A percentile compares a stretch with the other conserved stretches of the same genome.
These are phyloP conservation scores for Melanotaenia maccullochi DNA, from an alignment of 2,797 vertebrate genomes.

Conservation along the genomic window DNA sequence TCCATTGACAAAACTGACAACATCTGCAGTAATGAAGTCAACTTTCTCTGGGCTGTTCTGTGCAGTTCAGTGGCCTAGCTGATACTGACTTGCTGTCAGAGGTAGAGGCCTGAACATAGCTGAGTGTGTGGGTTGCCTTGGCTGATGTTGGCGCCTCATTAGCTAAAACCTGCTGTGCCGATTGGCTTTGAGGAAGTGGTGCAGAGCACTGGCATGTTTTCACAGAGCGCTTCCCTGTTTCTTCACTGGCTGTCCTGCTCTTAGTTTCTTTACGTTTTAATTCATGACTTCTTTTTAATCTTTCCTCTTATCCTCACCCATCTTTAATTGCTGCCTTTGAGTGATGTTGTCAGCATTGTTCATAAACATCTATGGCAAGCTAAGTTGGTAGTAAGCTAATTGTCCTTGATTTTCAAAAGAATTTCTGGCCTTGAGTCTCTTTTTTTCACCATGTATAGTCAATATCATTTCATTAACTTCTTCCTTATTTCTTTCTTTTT, in stretches of 20 bases:
- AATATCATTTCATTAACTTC: constrained; percentile 22
- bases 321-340: constrained; percentile 26
- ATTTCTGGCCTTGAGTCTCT: constrained; percentile 20
- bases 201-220: constrained; percentile 64
- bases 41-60: constrained; percentile 17
- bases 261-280: constrained; percentile 28
- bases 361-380: constrained; percentile 35
- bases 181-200: constrained; percentile 55
- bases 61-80: constrained; percentile 39
- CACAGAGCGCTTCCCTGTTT: constrained; percentile 72
- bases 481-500: constrained; percentile 15
- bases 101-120: constrained; percentile 43
- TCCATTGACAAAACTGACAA: constrained; percentile 11
- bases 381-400: constrained; percentile 20
- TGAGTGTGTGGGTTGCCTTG: constrained; percentile 48
- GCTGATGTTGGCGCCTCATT: constrained; percentile 59
- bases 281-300: constrained; percentile 15
- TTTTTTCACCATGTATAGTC: constrained; percentile 12
- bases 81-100: constrained; percentile 44
- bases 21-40: constrained; percentile 19
- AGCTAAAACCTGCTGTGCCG: constrained; percentile 49
- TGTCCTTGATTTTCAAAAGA: constrained; percentile 37
- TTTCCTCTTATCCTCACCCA: constrained; percentile 25
- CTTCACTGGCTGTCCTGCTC: constrained; percentile 29
- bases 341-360: constrained; percentile 45